Percentiles rank a stretch among this genome's conserved stretches.
Conservation (phyloP, 2,113 vertebrate genomes). For the Recurvirostra avosetta region DNA sequence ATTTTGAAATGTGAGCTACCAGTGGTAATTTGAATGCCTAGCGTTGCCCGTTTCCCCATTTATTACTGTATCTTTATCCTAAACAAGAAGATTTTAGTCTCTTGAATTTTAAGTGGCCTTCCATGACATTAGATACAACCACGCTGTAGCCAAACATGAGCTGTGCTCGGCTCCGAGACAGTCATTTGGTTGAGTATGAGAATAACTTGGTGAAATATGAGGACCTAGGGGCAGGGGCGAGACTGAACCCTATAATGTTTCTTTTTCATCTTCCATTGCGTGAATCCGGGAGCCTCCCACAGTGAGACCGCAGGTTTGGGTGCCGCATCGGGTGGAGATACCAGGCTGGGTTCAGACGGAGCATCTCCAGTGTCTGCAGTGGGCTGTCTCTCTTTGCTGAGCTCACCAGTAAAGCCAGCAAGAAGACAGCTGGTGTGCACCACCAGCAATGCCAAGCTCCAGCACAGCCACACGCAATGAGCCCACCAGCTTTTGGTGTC, state of each 20-base stretch:
- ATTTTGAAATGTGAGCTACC: background rate
- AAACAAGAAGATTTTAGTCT: background rate
- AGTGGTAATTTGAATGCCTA: background rate
- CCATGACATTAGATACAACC: accelerated
- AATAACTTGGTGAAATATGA: background rate
- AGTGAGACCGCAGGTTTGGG: background rate
- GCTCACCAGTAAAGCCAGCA: background rate
- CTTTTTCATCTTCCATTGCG: background rate
- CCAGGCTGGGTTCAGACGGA: background rate
- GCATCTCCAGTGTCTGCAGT: accelerated
- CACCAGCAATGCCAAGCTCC: background rate
- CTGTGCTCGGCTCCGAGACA: background rate
- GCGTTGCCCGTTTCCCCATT: background rate
- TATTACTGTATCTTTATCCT: background rate
- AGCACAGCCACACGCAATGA: accelerated
- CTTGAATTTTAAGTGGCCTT: background rate
- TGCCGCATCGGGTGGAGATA: background rate
- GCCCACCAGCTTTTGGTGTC: background rate
- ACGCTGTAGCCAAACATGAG: background rate
- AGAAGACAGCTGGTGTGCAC: background rate
- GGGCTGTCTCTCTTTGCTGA: background rate
- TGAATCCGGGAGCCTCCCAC: background rate
- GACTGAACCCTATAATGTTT: background rate
- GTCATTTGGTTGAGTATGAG: background rate
- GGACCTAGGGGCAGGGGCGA: background rate